Conservation (phyloP, 2,888 invertebrate genomes). For the Mythimna albipuncta region DNA sequence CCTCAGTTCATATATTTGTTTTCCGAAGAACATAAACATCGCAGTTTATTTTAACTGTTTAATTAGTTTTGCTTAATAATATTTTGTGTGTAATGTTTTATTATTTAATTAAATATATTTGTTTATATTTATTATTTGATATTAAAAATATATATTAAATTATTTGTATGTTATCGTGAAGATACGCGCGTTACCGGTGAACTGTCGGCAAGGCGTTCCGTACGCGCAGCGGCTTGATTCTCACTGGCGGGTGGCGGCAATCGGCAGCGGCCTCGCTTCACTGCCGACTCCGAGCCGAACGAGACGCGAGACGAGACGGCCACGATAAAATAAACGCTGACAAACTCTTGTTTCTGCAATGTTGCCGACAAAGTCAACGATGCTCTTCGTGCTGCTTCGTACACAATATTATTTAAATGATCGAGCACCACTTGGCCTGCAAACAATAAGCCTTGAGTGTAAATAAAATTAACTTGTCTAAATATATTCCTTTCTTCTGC, state of each 20-base stretch:
- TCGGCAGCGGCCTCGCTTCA: slow-evolving; percentile 49
- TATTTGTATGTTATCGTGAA: slow-evolving; percentile 70
- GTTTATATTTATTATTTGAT: slow-evolving; percentile 7
- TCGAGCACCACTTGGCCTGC: slow-evolving; percentile 37
- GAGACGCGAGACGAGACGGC: slow-evolving; percentile 63
- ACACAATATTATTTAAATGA: slow-evolving; percentile 44
- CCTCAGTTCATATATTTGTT: slow-evolving; percentile 66
- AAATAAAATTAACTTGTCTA: slow-evolving; percentile 38
- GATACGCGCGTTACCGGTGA: slow-evolving; percentile 72
- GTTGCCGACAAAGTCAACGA: slow-evolving; percentile 51
- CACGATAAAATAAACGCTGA: slow-evolving; percentile 71
- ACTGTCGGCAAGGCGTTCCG: slow-evolving; percentile 73
- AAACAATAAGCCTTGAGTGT: slow-evolving; percentile 40
- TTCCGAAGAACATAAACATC: slow-evolving; percentile 58
- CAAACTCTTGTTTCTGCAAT: slow-evolving; percentile 62
- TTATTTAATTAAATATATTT: slow-evolving; percentile 28
- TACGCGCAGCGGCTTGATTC: slow-evolving; percentile 73
- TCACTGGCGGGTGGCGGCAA: slow-evolving; percentile 72
- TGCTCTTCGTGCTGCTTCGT: slow-evolving; percentile 47
- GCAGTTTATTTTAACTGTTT: slow-evolving; percentile 26
- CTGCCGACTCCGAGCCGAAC: slow-evolving; percentile 42
- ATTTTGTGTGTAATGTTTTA: slow-evolving; percentile 13
- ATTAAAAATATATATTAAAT: slow-evolving; percentile 45
- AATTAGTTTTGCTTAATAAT: slow-evolving; percentile 14
- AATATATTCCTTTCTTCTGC: slow-evolving; percentile 28